Evolutionary conservation across 2,113 vertebrate genomes (phyloP).

Genomic region (Ranitomeya imitator): DNA sequence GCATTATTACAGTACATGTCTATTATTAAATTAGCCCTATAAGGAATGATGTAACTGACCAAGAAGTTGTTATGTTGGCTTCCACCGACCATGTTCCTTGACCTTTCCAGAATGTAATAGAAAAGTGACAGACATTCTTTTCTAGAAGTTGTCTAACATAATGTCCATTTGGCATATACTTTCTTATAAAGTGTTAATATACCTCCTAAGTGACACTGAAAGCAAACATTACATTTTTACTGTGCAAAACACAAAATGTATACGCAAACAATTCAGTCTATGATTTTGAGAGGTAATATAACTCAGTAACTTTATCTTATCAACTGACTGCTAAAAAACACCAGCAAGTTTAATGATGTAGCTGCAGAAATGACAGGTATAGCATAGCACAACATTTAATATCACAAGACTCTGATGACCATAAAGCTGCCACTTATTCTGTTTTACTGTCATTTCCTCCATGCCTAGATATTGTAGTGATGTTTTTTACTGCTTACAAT

Average conservation of each 20-base stretch:
- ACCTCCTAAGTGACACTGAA: not conserved
- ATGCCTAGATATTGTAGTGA: constrained; percentile 20
- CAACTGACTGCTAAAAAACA: constrained; percentile 61
- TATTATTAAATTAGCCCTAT: no score
- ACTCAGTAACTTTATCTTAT: constrained; percentile 19
- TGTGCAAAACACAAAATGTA: not conserved
- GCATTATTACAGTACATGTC: no score
- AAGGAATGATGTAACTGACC: not conserved
- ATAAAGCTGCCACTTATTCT: constrained; percentile 51
- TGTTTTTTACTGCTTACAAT: constrained; percentile 21
- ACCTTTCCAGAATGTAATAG: not conserved
- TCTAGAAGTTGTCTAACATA: not conserved
- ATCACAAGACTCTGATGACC: constrained; percentile 61
- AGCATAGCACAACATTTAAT: constrained; percentile 62
- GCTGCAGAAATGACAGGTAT: constrained; percentile 67
- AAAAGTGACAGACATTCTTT: not conserved
- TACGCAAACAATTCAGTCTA: not conserved
- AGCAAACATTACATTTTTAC: not conserved
- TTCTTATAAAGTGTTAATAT: not conserved
- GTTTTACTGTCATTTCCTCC: constrained; percentile 31
- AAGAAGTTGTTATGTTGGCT: not conserved
- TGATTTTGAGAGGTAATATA: constrained; percentile 41
- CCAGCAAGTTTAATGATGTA: constrained; percentile 67
- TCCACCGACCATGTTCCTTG: not conserved
- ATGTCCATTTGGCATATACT: not conserved